Base-by-base conservation (phyloP, 2,113 vertebrate species). In the Phyllostomus discolor region DNA sequence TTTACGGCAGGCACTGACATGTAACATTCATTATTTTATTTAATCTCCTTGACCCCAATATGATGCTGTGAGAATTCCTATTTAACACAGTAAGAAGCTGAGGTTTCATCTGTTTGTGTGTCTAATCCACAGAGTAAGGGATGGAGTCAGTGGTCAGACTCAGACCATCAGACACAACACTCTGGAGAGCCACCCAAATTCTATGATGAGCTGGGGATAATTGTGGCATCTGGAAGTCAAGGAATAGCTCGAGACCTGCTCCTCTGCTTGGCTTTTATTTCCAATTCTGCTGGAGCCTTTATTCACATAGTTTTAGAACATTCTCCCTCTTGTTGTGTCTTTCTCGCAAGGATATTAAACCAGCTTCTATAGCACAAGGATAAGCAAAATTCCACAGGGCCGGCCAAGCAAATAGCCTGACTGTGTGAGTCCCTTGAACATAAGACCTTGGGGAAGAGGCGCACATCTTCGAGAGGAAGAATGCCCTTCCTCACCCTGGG, bases 401-500 rank as follows among this genome's bases (percentile, higher is more conserved):
- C 22, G 33, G 31, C 15, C 22, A 26, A 64, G 15, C 1, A 38
- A 46, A 52, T 22, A 46, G n/a, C 43, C 35, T 62, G 70, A n/a
- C 24, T 10, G 43, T 16, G 33, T 8, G 54, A 52, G 38, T 86
- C 46, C 8, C 31, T 6, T 6, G 28, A 48, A 1, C 4, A 16
- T 0, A n/a, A 88, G 66, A 15, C 54, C 48, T 3, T 2, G 4
- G 46, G 31, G 28, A 28, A 35, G 7, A 54, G 1, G 1, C 31
- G 22, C 17, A 14, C 8, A 2, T 35, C n/a, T 75, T 26, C 22
- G 1, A 14, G 62, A 78, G 41, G 10, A 70, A 26, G 7, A 7
- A 17, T 19, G 26, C 2, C 22, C 15, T 1, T 3, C 9, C 3
- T 22, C 1, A 1, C 8, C 3, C 12, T 4, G 20, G 24, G 1